Base-by-base conservation (phyloP, 2,797 vertebrate genomes). In the Euthynnus affinis region DNA sequence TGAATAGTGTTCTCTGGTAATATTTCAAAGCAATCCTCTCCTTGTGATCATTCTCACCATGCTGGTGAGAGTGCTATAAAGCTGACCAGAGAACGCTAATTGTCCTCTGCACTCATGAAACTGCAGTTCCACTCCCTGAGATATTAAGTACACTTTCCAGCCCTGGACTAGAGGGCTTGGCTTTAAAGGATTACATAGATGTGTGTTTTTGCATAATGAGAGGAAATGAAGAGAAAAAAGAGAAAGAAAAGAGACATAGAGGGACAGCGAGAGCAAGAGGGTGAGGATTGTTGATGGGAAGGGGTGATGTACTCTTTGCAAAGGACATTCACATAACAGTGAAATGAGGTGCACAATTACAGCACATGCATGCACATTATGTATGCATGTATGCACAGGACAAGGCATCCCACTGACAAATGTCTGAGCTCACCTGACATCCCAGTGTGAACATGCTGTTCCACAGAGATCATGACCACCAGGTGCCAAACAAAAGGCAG, bases 241-340 rank as follows among this genome's bases (percentile, higher is more conserved):
- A 23, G 9, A 51, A 17, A 55, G 69, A 13, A 66, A 68, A 58
- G 42, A 15, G 17, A 7, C 17, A 48, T 18, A 18, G 46, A 32
- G 17, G 37, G 15, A 44, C 46, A 17, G 32, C 8, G 22, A 52
- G 20, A 59, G 34, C n/a, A 17, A 53, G 74, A 40, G 29, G 27
- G 27, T 58, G 48, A 74, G 53, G 27, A n/a, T 44, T 68, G 72
- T 60, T 85, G 57, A 71, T 49, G 42, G 61, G 60, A 76, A 65
- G 20, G 9, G 68, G 32, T 75, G 80, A 85, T 83, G 70, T 60
- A 65, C 22, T 61, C 44, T 20, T 49, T 59, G 57, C 14, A 2
- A 81, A 89, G 84, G 88, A 80, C 89, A 46, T 86, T 86, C 49
- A 57, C 44, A 20, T 89, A 89, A 92, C 90, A 90, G 65, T 71